Evolutionary conservation across 2,888 invertebrate genomes (phyloP).

Genomic region (Calliphora vomitoria): DNA sequence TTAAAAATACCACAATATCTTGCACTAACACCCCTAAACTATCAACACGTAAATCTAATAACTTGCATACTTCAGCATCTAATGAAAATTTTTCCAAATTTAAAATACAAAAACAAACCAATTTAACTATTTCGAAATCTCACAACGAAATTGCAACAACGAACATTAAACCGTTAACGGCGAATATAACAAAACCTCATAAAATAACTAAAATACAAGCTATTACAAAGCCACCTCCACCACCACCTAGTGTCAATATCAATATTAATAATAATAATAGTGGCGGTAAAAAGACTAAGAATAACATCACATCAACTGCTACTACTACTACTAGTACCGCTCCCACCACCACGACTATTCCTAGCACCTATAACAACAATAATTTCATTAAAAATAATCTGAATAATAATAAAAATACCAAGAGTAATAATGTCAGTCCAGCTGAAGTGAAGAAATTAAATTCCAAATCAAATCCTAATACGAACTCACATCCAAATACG

Average conservation of each 20-base stretch:
- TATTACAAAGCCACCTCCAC: conserved; percentile 69
- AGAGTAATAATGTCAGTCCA: conserved; percentile 24
- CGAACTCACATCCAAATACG: conserved; percentile 63
- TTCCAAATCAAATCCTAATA: conserved; percentile 42
- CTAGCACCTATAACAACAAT: conserved; percentile 60
- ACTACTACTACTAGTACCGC: neutral
- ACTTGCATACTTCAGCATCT: conserved; percentile 64
- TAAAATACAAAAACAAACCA: conserved; percentile 59
- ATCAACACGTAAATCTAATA: conserved; percentile 62
- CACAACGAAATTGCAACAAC: conserved; percentile 66
- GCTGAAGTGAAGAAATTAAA: conserved; percentile 36
- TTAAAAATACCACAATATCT: conserved; percentile 57
- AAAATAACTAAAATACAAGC: conserved; percentile 46
- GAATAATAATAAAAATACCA: conserved; percentile 36
- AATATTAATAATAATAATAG: conserved; percentile 28
- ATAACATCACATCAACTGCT: neutral
- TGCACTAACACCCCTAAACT: conserved; percentile 59
- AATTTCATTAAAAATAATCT: conserved; percentile 65
- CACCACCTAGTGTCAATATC: conserved; percentile 49
- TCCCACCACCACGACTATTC: neutral
- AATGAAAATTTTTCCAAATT: conserved; percentile 69
- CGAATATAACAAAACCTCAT: conserved; percentile 60
- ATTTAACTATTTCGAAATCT: conserved; percentile 64
- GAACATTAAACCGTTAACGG: conserved; percentile 55
- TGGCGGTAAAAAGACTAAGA: neutral